phyloP scores from a whole-genome alignment of 2,888 invertebrate species.

The Cheilosia soror region DNA sequence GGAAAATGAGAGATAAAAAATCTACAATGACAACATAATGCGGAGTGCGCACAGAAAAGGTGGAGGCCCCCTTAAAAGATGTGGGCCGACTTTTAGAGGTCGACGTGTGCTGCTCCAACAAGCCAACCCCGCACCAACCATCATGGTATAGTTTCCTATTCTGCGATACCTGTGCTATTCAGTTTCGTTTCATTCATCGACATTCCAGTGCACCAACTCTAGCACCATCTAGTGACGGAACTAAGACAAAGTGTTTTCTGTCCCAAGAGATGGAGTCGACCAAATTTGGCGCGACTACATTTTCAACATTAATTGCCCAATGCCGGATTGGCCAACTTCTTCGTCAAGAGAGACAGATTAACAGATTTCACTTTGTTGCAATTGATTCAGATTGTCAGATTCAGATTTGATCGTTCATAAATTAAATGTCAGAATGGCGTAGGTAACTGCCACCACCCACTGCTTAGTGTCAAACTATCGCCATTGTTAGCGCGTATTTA shows the following conservation, averaged over 20 bases:
- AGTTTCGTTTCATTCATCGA: constrained; percentile 43
- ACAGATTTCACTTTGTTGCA: constrained; percentile 65
- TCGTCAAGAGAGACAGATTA: constrained; percentile 34
- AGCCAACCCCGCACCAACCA: constrained; percentile 29
- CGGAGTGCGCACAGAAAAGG: constrained; percentile 47
- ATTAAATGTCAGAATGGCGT: constrained; percentile 66
- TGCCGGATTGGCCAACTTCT: constrained; percentile 51
- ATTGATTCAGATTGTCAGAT: constrained; percentile 50
- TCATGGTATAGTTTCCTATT: constrained; percentile 51
- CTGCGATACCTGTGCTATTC: constrained; percentile 18
- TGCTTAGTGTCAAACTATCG: constrained; percentile 39
- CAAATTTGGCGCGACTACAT: constrained; percentile 66
- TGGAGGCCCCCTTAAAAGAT: constrained; percentile 52
- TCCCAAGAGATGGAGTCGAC: constrained; percentile 34
- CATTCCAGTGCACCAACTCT: constrained; percentile 42
- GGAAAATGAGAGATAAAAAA: constrained; percentile 1
- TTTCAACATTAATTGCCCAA: constrained; percentile 62
- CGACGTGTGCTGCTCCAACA: constrained; percentile 55
- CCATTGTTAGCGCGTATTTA: constrained; percentile 60
- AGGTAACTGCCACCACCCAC: constrained; percentile 70
- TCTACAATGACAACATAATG: constrained; percentile 43
- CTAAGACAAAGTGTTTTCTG: constrained; percentile 44
- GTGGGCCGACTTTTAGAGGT: constrained; percentile 73
- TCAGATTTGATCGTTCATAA: constrained; percentile 60
- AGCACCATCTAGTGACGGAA: constrained; percentile 67